A percentile compares a stretch with the other conserved stretches of the same genome.
These are phyloP conservation scores for Cheilosia impressa DNA, from an alignment of 2,888 invertebrate species.

Conservation along the genomic window DNA sequence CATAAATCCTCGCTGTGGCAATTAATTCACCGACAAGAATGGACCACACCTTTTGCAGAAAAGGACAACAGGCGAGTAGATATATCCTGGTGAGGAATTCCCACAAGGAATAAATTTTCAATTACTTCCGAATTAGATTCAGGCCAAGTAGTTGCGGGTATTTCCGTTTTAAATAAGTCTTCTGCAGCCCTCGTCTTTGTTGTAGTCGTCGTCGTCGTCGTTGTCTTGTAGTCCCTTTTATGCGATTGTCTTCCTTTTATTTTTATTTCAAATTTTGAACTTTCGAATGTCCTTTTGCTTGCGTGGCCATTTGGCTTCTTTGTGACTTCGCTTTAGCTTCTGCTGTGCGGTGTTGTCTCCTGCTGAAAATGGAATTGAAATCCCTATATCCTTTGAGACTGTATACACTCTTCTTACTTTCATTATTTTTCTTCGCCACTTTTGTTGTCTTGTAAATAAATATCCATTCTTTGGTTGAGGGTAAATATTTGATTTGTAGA, in stretches of 20 bases:
- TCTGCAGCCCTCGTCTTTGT: conserved; percentile 27
- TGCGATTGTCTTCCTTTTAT: conserved; percentile 21
- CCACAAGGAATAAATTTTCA: conserved; percentile 70
- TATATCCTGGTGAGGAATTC: conserved; percentile 49
- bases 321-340: conserved; percentile 12
- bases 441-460: conserved; percentile 35
- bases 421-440: conserved; percentile 37
- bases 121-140: conserved; percentile 73
- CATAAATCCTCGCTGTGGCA: conserved; percentile 57
- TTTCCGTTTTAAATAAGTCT: conserved; percentile 74
- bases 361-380: conserved; percentile 69
- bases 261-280: conserved; percentile 61
- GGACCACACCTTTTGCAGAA: conserved; percentile 65
- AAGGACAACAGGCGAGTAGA: conserved; percentile 7
- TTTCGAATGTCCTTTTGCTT: conserved; percentile 67
- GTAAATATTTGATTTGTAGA: conserved; percentile 74
- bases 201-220: neutral
- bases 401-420: conserved; percentile 61
- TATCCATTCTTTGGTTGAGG: conserved; percentile 69
- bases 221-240: conserved; percentile 23
- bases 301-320: neutral
- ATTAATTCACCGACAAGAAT: conserved; percentile 68
- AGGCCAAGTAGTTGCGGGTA: conserved; percentile 74
- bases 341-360: conserved; percentile 47
- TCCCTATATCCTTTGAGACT: conserved; percentile 71